Base-by-base conservation (phyloP, 2,888 invertebrate species). In the Lithophane semibrunnea region DNA sequence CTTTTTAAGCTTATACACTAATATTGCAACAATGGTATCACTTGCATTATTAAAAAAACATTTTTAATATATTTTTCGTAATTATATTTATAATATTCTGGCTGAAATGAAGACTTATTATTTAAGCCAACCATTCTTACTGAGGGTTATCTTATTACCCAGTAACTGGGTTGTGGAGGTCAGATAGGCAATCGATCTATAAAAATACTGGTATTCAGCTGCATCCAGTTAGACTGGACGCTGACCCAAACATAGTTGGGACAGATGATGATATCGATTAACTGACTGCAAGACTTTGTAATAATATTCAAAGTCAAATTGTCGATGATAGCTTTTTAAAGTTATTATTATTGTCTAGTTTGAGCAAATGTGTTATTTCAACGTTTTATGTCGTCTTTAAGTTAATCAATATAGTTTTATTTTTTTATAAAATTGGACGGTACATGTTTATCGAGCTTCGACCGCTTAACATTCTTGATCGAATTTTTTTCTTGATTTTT, bases 21-120 rank as follows among this genome's bases (percentile, higher is more conserved):
- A 93, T 96, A 96, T 96, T 96, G 96, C 96, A 96, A 96, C 96
- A 93, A 92, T 92, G 91, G 89, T 96, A 96, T 96, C 96, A 96
- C 96, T 94, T 94, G 95, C 94, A 94, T 92, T 91, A 90, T 89
- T 70, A 29, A 16, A 90, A 92, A 91, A 86, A 88, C 80, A 77
- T 75, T 58, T 81, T 67, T 83, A 79, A 78, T 82, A 82, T 82
- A 86, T 77, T 69, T 82, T 88, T 87, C 86, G 80, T 88, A 75
- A 73, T 72, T 24, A 2, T 76, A 74, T 69, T 10, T 65, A 79
- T 75, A 63, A 71, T 60, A 77, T 79, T 83, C 78, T 74, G 80
- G 66, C 60, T 79, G 65, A 65, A 47, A 71, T 60, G 29, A 29
- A n/a, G 37, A 68, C n/a, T 37, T 68, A 56, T 16, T 49, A 68